Conservation (phyloP, 2,113 vertebrate species). For the Epinephelus fuscoguttatus region DNA sequence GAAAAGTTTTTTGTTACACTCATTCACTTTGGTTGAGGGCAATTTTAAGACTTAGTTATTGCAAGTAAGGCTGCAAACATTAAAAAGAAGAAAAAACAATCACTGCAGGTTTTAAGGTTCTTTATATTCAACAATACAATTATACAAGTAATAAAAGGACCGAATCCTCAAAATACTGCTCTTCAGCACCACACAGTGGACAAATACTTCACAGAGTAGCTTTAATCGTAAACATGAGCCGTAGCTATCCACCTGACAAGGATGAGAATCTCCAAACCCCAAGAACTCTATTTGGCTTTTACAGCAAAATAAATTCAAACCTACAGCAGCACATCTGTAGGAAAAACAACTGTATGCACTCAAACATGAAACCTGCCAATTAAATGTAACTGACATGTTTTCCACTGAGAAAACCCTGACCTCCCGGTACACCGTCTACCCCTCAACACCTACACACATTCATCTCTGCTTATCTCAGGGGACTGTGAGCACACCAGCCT, state of each 20-base stretch:
- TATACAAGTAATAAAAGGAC: not conserved
- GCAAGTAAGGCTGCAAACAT: not conserved
- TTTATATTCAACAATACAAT: not conserved
- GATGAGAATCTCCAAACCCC: not conserved
- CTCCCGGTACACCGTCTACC: constrained; percentile 9
- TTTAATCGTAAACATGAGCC: not conserved
- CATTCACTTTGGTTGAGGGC: not conserved
- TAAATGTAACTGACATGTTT: constrained; percentile 63
- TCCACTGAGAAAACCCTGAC: constrained; percentile 51
- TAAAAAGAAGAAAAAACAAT: not conserved
- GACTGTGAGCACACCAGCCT: constrained; percentile 50
- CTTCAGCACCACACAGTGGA: not conserved
- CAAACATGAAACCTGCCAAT: constrained; percentile 52
- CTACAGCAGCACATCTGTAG: constrained; percentile 18
- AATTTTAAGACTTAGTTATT: not conserved
- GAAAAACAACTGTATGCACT: constrained; percentile 11
- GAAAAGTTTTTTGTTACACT: not conserved
- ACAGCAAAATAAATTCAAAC: not conserved
- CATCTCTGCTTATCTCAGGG: constrained; percentile 52
- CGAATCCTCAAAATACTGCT: not conserved
- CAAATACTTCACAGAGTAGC: not conserved
- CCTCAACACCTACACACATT: constrained; percentile 48
- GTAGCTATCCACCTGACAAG: not conserved
- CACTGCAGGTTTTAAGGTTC: not conserved
- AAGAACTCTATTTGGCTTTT: constrained; percentile 13